phyloP scores from a whole-genome alignment of 2,888 invertebrate genomes.

The Chrysomela aeneicollis region DNA sequence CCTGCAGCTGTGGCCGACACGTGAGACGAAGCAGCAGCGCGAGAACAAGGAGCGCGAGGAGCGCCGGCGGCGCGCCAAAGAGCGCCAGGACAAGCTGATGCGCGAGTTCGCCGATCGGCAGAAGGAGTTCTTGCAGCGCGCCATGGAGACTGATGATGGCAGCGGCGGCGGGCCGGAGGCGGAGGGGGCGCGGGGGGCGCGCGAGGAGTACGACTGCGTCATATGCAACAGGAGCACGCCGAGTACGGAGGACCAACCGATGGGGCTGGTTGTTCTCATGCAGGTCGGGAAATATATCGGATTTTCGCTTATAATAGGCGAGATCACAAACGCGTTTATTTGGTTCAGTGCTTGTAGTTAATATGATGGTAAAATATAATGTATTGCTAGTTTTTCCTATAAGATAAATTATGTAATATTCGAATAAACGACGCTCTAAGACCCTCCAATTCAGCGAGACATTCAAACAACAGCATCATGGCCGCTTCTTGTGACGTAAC shows the following conservation, averaged over 20 bases:
- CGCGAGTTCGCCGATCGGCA: constrained; percentile 91
- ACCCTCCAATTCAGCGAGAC: too few species aligned
- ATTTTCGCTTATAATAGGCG: too few species aligned
- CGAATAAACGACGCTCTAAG: too few species aligned
- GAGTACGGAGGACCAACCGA: constrained; percentile 82
- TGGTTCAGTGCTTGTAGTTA: too few species aligned
- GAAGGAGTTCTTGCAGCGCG: constrained; percentile 87
- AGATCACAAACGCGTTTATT: too few species aligned
- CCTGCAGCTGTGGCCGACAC: constrained; percentile 80
- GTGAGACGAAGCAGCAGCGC: constrained; percentile 73
- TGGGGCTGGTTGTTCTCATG: constrained; percentile 89
- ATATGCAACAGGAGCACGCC: constrained; percentile 88
- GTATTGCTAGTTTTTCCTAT: too few species aligned
- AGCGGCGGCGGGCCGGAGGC: constrained; percentile 59
- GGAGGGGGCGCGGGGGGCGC: constrained; percentile 67
- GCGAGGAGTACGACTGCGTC: constrained; percentile 89
- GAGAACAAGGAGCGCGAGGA: constrained; percentile 83
- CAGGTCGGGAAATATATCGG: too few species aligned
- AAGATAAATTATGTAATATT: too few species aligned
- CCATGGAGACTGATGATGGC: constrained; percentile 68
- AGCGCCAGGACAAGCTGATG: constrained; percentile 91
- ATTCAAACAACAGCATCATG: too few species aligned
- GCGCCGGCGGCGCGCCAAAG: constrained; percentile 82
- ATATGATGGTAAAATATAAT: too few species aligned
- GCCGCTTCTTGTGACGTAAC: too few species aligned